phyloP scores from a whole-genome alignment of 1,140 invertebrate species.

The Heliothis virescens region DNA sequence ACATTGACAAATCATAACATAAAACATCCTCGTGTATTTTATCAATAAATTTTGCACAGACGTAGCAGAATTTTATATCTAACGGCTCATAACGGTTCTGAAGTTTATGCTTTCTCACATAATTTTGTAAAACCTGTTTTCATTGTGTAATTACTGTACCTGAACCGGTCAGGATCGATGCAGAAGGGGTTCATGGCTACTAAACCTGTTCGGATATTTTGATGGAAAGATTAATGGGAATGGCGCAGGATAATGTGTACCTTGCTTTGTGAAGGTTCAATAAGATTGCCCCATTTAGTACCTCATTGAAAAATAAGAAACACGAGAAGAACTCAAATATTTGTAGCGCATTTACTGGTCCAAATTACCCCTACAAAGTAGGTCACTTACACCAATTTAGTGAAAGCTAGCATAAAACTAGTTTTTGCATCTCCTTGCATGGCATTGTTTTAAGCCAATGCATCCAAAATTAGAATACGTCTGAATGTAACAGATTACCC shows the following conservation, averaged over 20 bases:
- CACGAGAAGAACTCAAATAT: no score
- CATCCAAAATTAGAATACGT: no score
- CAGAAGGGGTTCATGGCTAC: slow-evolving; percentile 47
- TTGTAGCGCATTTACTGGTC: neutral
- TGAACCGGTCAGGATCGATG: slow-evolving; percentile 43
- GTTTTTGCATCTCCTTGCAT: neutral
- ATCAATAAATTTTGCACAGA: slow-evolving; percentile 21
- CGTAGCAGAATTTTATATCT: slow-evolving; percentile 18
- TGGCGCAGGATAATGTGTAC: neutral
- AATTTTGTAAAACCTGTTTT: slow-evolving; percentile 55
- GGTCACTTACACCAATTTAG: neutral
- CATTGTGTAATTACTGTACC: slow-evolving; percentile 50
- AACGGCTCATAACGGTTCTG: slow-evolving; percentile 46
- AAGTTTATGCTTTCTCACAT: slow-evolving; percentile 51
- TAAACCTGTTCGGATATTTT: slow-evolving; percentile 33
- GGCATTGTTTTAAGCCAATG: neutral
- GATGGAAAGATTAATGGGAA: slow-evolving; percentile 5
- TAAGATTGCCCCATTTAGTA: neutral
- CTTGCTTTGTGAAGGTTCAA: neutral
- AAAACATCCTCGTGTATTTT: neutral
- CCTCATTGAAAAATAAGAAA: no score
- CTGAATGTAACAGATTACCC: neutral
- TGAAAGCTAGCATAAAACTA: no score
- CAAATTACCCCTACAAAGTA: neutral
- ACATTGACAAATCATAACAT: no score